Evolutionary conservation across 30 jellyfish, hydroid and myxozoan genomes (phyloP), one percentile per base, ranked within the genome.

Genomic region (Hydractinia echinata): DNA sequence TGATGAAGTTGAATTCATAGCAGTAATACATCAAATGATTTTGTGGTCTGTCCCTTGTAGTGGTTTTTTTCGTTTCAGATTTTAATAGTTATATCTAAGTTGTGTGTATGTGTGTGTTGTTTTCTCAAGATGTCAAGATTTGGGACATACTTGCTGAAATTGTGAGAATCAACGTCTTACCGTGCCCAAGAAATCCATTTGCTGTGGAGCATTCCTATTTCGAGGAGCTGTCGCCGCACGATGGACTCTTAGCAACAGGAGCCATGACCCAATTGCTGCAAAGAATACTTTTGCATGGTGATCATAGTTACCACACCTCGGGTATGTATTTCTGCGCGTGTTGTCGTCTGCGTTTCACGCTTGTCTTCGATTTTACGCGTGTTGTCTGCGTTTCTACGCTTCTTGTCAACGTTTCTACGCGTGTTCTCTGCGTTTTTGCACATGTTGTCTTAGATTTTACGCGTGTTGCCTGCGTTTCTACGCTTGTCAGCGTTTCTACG

Each of bases 131-230:
- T 73, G 70, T 92, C 15, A 81, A 81, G 72, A 62, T 92, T 60
- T 92, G 98, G 98, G 95, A 92, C 72, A 87, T 92, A 10, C 51
- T 92, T 16, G 76, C 95, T 10, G 98, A 92, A 54, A 67, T 92
- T 30, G 95, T 92, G 21, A 85, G 98, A 14, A 66, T 87, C 61
- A 92, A 92, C 51, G 98, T 92, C 0, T 70, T 70, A 8, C 96
- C 98, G 6, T 81, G 91, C 53, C 98, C 98, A 16, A 82, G 98
- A 16, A 92, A 92, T 74, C 98, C 98, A 11, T 87, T 92, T 52
- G 98, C 95, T 3, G 87, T 92, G 53, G 96, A 92, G 55, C 95
- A 82, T 61, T 53, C 93, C 20, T 92, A 78, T 76, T 87, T 92
- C 76, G 98, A 92, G 51, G 66, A 73, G 58, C 72, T 92, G 58